phyloP scores from a whole-genome alignment of 2,797 vertebrate species.

The Sebastes oblongus region DNA sequence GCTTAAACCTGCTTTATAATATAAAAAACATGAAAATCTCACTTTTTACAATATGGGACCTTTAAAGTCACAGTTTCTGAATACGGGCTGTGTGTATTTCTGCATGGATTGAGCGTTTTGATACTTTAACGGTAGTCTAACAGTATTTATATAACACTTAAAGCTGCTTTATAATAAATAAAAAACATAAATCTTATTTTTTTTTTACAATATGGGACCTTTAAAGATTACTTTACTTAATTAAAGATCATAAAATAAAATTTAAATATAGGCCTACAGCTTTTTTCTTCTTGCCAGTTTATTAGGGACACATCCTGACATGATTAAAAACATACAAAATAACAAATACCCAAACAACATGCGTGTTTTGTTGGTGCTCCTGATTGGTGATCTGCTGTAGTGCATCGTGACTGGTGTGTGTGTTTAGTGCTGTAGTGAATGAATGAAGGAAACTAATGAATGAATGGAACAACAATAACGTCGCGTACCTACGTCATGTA shows the following conservation, averaged over 20 bases:
- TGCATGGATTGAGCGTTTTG: too few relatives aligned
- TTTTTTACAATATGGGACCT: too few relatives aligned
- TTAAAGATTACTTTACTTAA: too few relatives aligned
- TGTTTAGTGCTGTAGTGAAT: neutral
- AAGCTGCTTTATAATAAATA: too few relatives aligned
- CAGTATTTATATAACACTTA: too few relatives aligned
- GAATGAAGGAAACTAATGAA: constrained; percentile 36
- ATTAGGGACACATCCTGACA: neutral
- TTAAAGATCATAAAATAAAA: neutral
- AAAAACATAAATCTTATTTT: too few relatives aligned
- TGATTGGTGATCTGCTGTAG: neutral
- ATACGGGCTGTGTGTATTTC: too few relatives aligned
- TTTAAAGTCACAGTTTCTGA: too few relatives aligned
- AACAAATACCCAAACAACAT: neutral
- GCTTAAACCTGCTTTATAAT: too few relatives aligned
- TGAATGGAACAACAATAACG: constrained; percentile 37
- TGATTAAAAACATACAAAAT: neutral
- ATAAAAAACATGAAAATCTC: too few relatives aligned
- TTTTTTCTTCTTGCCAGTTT: neutral
- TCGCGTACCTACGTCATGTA: constrained; percentile 62
- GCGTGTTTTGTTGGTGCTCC: neutral
- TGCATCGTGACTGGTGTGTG: neutral
- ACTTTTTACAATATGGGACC: too few relatives aligned
- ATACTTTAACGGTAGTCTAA: too few relatives aligned
- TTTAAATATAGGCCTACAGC: neutral